Evolutionary conservation across 2,797 vertebrate genomes (phyloP), one percentile per base, ranked within the genome.

Genomic region (Karalla daura): DNA sequence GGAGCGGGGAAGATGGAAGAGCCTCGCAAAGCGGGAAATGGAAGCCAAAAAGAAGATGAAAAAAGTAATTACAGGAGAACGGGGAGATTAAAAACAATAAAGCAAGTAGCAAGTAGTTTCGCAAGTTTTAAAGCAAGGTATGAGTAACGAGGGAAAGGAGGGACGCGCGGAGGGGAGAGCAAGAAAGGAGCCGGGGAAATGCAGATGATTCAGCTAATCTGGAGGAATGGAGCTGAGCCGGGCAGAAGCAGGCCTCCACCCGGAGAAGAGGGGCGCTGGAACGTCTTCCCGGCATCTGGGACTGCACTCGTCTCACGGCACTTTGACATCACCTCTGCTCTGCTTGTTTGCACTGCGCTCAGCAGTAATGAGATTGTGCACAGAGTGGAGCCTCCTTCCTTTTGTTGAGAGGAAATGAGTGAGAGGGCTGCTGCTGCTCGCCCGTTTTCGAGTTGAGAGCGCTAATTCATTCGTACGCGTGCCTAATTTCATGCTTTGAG

Each of bases 121-220:
- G 61, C 10, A 2, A 36, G 6, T 18, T 28, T 49, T 24, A 6
- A 15, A 45, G 11, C 5, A 1, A 46, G 36, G 7, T 8, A 8
- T 7, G 20, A 36, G 40, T 6, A 17, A 20, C 45, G 20, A 18
- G 28, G 8, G 17, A n/a, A 53, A 56, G 17, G 39, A 47, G 35
- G 0, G 23, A 30, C 15, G 49, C 28, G 1, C 39, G 24, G 33
- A 59, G 63, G 10, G 23, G 44, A 36, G 58, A 45, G 39, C 36
- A 17, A 7, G 28, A 33, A 44, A 50, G 30, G 33, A 74, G 47
- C 10, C 27, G 27, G 32, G 51, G 15, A 56, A 52, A 55, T 69
- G 44, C 20, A 17, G 79, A 68, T 83, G 74, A 86, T 43, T 86
- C 78, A 74, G 70, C 82, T 47, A 11, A 76, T 77, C 14, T 23